These are phyloP conservation scores for Pocillopora grandis DNA, from an alignment of 92 coral and sea anemone genomes.

Conservation along the genomic window DNA sequence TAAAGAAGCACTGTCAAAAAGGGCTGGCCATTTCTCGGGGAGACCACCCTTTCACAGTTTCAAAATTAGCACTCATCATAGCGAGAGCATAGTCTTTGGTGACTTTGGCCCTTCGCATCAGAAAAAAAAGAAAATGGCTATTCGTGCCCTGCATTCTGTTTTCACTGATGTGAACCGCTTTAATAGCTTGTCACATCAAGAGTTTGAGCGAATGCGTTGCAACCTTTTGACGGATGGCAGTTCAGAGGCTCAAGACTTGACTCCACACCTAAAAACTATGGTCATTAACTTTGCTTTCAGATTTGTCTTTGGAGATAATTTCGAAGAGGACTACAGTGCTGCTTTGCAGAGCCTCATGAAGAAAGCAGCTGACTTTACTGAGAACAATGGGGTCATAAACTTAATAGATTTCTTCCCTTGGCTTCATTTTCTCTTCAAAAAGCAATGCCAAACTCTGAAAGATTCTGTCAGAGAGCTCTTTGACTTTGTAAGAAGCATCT, in stretches of 20 bases:
- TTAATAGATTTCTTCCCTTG: conserved; percentile 90
- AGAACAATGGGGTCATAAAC: conserved; percentile 63
- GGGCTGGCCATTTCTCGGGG: conserved; percentile 64
- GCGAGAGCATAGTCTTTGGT: conserved; percentile 81
- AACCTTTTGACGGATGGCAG: conserved; percentile 31
- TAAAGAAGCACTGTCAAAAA: conserved; percentile 66
- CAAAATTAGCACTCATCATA: conserved; percentile 58
- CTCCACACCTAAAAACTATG: conserved; percentile 50
- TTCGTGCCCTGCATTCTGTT: conserved; percentile 71
- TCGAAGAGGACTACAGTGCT: conserved; percentile 42
- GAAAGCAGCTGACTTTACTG: conserved; percentile 62
- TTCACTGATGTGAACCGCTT: conserved; percentile 66
- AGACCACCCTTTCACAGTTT: conserved; percentile 78
- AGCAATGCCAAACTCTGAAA: conserved; percentile 52
- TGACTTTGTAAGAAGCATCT: conserved; percentile 52
- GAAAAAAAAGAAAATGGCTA: conserved; percentile 69
- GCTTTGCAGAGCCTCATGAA: conserved; percentile 54
- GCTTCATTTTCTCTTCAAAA: conserved; percentile 66
- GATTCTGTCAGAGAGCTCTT: conserved; percentile 60
- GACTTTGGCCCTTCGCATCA: conserved; percentile 66
- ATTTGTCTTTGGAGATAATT: conserved; percentile 76
- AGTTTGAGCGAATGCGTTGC: conserved; percentile 44
- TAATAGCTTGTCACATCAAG: conserved; percentile 61
- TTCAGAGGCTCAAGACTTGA: conserved; percentile 66
- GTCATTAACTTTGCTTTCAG: conserved; percentile 67